Evolutionary conservation across 2,797 vertebrate genomes (phyloP).

Genomic region (Sebastes steindachneri): DNA sequence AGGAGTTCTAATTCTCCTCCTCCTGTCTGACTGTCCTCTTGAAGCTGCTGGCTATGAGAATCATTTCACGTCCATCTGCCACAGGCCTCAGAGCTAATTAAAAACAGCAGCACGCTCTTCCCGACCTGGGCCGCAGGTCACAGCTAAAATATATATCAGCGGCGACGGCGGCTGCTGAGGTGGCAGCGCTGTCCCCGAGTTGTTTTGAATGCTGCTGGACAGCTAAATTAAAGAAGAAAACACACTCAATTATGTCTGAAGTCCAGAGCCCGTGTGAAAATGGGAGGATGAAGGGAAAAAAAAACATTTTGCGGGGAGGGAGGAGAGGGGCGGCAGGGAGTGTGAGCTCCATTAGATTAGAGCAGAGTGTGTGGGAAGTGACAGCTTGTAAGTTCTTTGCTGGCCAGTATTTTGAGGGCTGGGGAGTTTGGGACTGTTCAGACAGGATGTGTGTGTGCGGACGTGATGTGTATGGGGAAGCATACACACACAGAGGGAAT

Average conservation of each 20-base stretch:
- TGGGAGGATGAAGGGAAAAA: conserved; percentile 5
- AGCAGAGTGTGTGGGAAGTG: conserved; percentile 53
- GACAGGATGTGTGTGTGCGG: conserved; percentile 3
- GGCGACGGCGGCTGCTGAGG: neutral
- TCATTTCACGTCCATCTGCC: conserved; percentile 72
- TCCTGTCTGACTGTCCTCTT: conserved; percentile 44
- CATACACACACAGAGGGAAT: neutral
- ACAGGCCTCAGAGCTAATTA: conserved; percentile 70
- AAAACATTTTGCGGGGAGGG: conserved; percentile 11
- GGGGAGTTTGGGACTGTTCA: conserved; percentile 43
- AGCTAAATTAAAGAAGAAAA: conserved; percentile 9
- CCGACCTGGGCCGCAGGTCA: conserved; percentile 57
- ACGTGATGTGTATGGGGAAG: neutral
- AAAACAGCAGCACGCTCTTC: conserved; percentile 51
- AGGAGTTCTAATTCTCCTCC: conserved; percentile 53
- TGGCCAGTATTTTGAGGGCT: conserved; percentile 45
- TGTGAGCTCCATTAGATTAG: conserved; percentile 53
- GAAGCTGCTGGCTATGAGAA: conserved; percentile 59
- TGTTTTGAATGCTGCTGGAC: conserved; percentile 38
- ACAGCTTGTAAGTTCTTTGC: conserved; percentile 64
- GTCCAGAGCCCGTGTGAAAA: conserved; percentile 30
- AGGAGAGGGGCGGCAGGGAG: conserved; percentile 24
- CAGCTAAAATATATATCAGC: conserved; percentile 54
- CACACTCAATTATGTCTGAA: conserved; percentile 2
- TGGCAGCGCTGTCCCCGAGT: conserved; percentile 20